A percentile compares a stretch with the other conserved stretches of the same genome.
Conservation (phyloP, 2,113 vertebrate species). For the Sterrhoptilus dennistouni region DNA sequence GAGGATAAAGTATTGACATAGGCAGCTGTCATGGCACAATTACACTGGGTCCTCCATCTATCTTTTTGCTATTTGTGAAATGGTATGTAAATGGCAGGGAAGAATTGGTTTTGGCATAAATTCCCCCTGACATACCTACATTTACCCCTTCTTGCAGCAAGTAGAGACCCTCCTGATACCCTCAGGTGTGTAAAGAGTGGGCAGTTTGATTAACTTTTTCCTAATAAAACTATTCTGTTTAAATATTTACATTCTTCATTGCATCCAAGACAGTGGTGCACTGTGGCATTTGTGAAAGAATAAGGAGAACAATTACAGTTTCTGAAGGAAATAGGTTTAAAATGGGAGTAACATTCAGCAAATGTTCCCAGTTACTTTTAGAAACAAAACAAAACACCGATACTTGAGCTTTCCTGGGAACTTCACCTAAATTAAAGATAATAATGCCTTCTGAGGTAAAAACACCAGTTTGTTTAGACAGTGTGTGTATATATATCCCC, state of each 20-base stretch:
- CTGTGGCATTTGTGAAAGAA: background rate
- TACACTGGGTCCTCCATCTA: background rate
- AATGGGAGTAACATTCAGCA: background rate
- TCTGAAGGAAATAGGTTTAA: background rate
- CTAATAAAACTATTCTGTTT: background rate
- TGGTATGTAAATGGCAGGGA: fast-evolving
- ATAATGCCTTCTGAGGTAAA: background rate
- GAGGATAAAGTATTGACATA: background rate
- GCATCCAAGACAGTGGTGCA: background rate
- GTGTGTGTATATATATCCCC: background rate
- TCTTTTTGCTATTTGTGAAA: background rate
- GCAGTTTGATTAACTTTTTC: background rate
- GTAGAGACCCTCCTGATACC: background rate
- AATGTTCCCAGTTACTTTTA: background rate
- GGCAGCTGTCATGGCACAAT: background rate
- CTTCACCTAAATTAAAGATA: background rate
- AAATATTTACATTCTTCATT: background rate
- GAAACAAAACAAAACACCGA: background rate
- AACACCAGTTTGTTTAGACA: conserved; percentile 6
- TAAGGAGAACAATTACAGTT: background rate
- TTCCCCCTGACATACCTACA: background rate
- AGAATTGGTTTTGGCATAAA: background rate
- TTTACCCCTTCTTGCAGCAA: background rate
- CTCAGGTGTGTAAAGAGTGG: background rate
- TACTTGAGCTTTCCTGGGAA: background rate